Base-by-base conservation (phyloP, 2,888 invertebrate species). In the Pardosa pseudoannulata region DNA sequence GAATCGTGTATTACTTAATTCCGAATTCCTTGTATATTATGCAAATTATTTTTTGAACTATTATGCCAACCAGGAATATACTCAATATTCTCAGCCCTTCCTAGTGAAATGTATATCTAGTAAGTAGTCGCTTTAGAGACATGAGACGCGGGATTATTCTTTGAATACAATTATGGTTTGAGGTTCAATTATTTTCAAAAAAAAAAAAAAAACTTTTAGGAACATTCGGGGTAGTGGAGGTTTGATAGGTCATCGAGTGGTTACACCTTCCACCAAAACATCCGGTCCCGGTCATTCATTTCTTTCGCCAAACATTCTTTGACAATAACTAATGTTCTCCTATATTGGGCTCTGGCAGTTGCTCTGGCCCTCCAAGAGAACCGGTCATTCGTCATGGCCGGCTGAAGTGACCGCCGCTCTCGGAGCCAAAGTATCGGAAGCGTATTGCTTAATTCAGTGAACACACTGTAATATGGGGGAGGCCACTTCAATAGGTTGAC, bases 361-460 rank as follows among this genome's bases (percentile, higher is more conserved):
- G 79, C 62, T 46, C 27, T 46, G 74, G 71, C 39, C 62, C 72
- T 62, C 67, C 11, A 78, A 28, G 67, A 29, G 72, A 72, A 72
- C 72, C 62, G 75, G 80, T 73, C 80, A 87, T 87, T 76, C 80
- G 87, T 87, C 87, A 87, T 87, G 87, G 68, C 50, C 71, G 56
- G 68, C 67, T 65, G 79, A 56, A 85, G 85, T 86, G 85, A 86
- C 85, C 85, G 79, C 79, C 73, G 29, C 80, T 71, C 80, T 62
- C 67, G 85, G 74, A 70, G 68, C 79, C 74, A 76, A 68, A 80
- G 72, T 70, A 71, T 86, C 79, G 86, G 86, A 75, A 86, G 86
- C 79, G 71, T 87, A 87, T 87, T 87, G 87, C 87, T 87, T 87
- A 87, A 87, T 87, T 87, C 87, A 87, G 87, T 80, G 87, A 80